A percentile compares a stretch with the other conserved stretches of the same genome.
These are phyloP conservation scores for Triplophysa bombifrons DNA, from an alignment of 2,797 vertebrate genomes.

Conservation along the genomic window DNA sequence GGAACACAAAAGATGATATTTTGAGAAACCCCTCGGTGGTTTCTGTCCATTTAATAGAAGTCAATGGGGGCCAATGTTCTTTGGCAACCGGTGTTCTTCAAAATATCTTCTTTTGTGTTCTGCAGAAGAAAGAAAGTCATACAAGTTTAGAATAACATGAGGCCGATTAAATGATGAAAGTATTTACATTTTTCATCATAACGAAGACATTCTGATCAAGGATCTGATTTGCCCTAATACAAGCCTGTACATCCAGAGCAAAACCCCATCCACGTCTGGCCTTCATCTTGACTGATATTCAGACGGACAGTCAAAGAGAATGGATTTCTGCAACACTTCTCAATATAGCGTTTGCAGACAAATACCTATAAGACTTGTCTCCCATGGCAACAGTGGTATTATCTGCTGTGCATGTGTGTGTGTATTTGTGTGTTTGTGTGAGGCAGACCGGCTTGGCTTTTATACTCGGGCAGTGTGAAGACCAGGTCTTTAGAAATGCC, in stretches of 20 bases:
- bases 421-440: conserved; percentile 25
- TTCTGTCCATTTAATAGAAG: too few relatives aligned
- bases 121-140: too few relatives aligned
- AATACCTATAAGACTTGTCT: conserved; percentile 51
- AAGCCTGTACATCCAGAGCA: not conserved
- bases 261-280: conserved; percentile 3
- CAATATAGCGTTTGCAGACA: conserved; percentile 33
- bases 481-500: conserved; percentile 48
- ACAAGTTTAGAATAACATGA: too few relatives aligned
- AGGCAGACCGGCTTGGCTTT: conserved; percentile 40
- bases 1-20: too few relatives aligned
- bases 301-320: conserved; percentile 31
- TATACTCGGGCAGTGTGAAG: conserved; percentile 43
- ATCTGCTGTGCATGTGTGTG: conserved; percentile 35
- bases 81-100: too few relatives aligned
- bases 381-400: conserved; percentile 57
- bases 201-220: not conserved
- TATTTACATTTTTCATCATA: not conserved
- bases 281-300: conserved; percentile 28
- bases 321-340: conserved; percentile 42
- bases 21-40: too few relatives aligned
- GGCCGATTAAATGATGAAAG: too few relatives aligned
- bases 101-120: too few relatives aligned
- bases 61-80: too few relatives aligned
- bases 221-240: not conserved